These are phyloP conservation scores for Rallus limicola DNA, from an alignment of 2,113 vertebrate genomes.

Conservation along the genomic window DNA sequence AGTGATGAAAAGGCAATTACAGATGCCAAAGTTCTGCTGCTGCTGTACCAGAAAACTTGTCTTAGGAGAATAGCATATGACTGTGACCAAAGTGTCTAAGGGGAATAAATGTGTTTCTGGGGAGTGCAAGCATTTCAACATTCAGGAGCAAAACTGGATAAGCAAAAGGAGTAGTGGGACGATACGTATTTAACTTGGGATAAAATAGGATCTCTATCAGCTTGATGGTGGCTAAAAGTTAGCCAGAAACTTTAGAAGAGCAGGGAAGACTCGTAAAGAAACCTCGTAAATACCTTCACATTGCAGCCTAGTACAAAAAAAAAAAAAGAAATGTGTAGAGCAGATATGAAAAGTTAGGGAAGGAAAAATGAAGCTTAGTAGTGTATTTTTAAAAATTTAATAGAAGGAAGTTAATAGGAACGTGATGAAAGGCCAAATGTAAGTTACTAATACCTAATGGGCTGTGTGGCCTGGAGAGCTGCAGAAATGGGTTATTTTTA, in stretches of 20 bases:
- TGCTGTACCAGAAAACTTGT: not conserved
- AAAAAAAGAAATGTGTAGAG: not conserved
- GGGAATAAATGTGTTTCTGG: not conserved
- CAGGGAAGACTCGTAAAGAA: not conserved
- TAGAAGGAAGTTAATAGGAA: not conserved
- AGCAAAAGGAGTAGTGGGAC: not conserved
- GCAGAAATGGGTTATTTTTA: constrained; percentile 14
- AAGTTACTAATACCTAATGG: not conserved
- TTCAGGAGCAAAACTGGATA: not conserved
- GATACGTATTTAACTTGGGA: not conserved
- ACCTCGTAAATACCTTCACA: not conserved
- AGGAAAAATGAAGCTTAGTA: not conserved
- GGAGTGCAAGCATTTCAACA: not conserved
- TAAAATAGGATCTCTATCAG: not conserved
- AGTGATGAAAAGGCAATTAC: not conserved
- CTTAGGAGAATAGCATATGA: not conserved
- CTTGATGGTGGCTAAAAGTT: not conserved
- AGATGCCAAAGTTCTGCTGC: not conserved
- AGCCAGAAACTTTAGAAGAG: not conserved
- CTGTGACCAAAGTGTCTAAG: not conserved
- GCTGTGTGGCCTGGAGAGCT: not conserved
- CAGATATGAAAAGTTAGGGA: not conserved
- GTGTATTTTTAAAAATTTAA: not conserved
- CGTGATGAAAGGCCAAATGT: not conserved
- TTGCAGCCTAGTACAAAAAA: not conserved